Evolutionary conservation across 2,888 invertebrate species (phyloP).

Genomic region (Smittia sp.): DNA sequence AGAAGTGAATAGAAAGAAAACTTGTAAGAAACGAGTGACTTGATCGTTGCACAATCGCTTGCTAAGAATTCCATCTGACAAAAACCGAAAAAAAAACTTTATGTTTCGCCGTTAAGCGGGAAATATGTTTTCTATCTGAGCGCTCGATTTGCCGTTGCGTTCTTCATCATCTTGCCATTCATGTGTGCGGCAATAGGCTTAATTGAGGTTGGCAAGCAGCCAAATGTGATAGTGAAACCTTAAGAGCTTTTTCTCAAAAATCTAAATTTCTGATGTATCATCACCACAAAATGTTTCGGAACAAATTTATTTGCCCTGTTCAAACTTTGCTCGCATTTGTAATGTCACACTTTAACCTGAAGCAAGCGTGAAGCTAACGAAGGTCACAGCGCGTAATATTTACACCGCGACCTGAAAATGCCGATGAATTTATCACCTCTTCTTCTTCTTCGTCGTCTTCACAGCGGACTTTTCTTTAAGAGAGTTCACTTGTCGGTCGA

Average conservation of each 20-base stretch:
- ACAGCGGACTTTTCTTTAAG: constrained; percentile 13
- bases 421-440: constrained; percentile 7
- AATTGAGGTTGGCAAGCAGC: constrained; percentile 18
- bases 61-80: constrained; percentile 19
- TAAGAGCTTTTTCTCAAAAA: background rate
- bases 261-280: background rate
- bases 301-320: constrained; percentile 8
- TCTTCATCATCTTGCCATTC: background rate
- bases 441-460: background rate
- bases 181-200: constrained; percentile 19
- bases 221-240: constrained; percentile 4
- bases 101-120: constrained; percentile 24
- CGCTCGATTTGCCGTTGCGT: background rate
- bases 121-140: constrained; percentile 15
- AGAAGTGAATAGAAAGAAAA: constrained; percentile 16
- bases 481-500: constrained; percentile 22
- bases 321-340: constrained; percentile 11
- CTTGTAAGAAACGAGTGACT: constrained; percentile 9
- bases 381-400: constrained; percentile 23
- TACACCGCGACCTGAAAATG: background rate
- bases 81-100: background rate
- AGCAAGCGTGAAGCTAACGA: background rate
- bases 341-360: constrained; percentile 2
- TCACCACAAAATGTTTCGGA: background rate
- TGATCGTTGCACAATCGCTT: constrained; percentile 17